Conservation (phyloP, 2,888 invertebrate species). For the Diaphora mendica region DNA sequence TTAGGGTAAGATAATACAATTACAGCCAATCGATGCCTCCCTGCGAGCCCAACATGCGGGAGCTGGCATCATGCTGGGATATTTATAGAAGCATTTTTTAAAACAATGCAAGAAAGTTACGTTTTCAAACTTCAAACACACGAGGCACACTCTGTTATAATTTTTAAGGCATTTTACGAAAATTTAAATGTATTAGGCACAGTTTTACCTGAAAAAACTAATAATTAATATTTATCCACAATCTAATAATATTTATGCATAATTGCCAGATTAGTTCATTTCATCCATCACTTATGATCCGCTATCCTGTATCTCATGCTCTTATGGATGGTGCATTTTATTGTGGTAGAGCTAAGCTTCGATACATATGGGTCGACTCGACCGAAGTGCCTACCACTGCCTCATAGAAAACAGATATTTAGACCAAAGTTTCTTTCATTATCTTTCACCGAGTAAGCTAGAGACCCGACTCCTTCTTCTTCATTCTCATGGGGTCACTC, state of each 20-base stretch:
- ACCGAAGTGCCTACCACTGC: too few relatives aligned
- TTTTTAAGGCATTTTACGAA: too few relatives aligned
- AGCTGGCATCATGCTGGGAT: constrained; percentile 70
- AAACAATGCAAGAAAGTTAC: constrained; percentile 41
- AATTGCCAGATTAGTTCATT: neutral
- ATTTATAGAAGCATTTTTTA: constrained; percentile 62
- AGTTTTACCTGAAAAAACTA: too few relatives aligned
- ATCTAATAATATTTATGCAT: too few relatives aligned
- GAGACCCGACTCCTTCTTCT: too few relatives aligned
- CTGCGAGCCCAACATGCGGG: constrained; percentile 56
- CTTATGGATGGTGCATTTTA: neutral
- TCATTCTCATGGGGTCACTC: too few relatives aligned
- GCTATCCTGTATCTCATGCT: neutral
- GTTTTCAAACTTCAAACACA: neutral
- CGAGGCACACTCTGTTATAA: neutral
- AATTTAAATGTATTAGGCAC: too few relatives aligned
- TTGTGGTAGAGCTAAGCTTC: neutral
- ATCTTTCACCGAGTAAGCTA: too few relatives aligned
- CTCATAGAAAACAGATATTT: too few relatives aligned
- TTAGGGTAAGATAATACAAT: constrained; percentile 78
- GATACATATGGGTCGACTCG: neutral
- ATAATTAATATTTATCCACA: too few relatives aligned
- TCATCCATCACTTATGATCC: neutral
- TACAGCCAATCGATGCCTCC: constrained; percentile 79
- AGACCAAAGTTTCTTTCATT: too few relatives aligned